Conservation (phyloP, 1,140 invertebrate species). For the Diachasmimorpha longicaudata region DNA sequence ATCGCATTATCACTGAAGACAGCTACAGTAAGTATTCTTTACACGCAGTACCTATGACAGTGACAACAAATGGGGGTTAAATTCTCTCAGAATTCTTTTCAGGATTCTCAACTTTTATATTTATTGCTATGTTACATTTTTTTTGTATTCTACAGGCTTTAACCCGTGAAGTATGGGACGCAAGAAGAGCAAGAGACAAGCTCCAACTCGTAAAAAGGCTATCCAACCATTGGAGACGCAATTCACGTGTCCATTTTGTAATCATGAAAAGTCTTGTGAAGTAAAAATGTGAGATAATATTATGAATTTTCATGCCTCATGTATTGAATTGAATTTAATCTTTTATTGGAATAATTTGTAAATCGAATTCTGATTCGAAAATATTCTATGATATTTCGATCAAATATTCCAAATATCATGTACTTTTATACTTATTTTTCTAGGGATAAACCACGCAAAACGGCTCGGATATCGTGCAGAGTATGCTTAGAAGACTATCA, state of each 20-base stretch:
- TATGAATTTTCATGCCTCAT: not conserved
- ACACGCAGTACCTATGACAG: no score
- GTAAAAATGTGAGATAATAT: conserved; percentile 88
- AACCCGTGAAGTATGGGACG: conserved; percentile 75
- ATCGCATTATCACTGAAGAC: no score
- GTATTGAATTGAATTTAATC: no score
- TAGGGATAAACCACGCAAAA: conserved; percentile 89
- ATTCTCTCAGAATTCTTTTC: no score
- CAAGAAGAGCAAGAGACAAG: conserved; percentile 92
- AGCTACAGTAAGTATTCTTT: no score
- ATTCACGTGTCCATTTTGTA: conserved; percentile 98
- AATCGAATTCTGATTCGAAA: no score
- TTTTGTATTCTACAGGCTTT: not conserved
- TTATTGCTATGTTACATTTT: not conserved
- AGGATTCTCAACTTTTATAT: no score
- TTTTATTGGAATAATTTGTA: no score
- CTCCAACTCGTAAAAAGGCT: conserved; percentile 87
- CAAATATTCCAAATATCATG: conserved; percentile 12
- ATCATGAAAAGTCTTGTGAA: conserved; percentile 97
- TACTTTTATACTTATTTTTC: conserved; percentile 49
- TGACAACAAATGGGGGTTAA: no score
- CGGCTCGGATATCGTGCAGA: conserved; percentile 86
- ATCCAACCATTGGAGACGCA: conserved; percentile 90
- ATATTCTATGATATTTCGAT: no score
- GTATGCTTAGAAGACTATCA: conserved; percentile 95